Percentiles rank a stretch among this genome's conserved stretches.
These are phyloP conservation scores for Drosophila arawakana DNA, from an alignment of 1,140 invertebrate genomes.

Conservation along the genomic window DNA sequence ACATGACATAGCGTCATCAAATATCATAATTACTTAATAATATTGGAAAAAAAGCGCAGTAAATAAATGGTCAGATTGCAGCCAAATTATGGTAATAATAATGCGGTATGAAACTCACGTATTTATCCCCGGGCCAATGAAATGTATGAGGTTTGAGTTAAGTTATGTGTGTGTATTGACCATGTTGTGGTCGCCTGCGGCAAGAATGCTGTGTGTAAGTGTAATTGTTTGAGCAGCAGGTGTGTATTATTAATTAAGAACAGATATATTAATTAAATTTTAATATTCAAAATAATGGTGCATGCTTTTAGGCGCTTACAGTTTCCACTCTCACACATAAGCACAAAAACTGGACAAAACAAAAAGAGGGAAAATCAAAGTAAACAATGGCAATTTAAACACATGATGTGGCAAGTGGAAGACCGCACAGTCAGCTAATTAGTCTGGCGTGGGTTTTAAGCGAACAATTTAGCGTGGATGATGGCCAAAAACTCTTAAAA, in stretches of 20 bases:
- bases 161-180: not conserved
- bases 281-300: constrained; percentile 16
- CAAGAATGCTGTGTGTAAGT: constrained; percentile 4
- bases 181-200: constrained; percentile 8
- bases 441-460: constrained; percentile 59
- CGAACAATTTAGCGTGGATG: constrained; percentile 68
- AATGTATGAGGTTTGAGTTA: constrained; percentile 39
- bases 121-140: constrained; percentile 2
- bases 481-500: constrained; percentile 38
- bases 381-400: constrained; percentile 19
- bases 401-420: not conserved
- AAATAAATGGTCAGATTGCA: constrained; percentile 50
- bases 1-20: constrained; percentile 34
- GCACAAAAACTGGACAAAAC: not conserved
- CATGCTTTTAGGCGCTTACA: constrained; percentile 26
- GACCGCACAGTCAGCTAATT: constrained; percentile 43
- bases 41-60: constrained; percentile 52
- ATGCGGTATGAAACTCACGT: constrained; percentile 15
- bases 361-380: constrained; percentile 47
- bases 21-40: constrained; percentile 61
- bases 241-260: constrained; percentile 53
- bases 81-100: constrained; percentile 12
- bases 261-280: constrained; percentile 11
- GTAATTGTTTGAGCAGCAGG: not conserved
- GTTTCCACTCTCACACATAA: not conserved